Percentiles rank a stretch among this genome's conserved stretches.
Conservation (phyloP, 2,797 vertebrate species). For the Acestrorhynchus altus region DNA sequence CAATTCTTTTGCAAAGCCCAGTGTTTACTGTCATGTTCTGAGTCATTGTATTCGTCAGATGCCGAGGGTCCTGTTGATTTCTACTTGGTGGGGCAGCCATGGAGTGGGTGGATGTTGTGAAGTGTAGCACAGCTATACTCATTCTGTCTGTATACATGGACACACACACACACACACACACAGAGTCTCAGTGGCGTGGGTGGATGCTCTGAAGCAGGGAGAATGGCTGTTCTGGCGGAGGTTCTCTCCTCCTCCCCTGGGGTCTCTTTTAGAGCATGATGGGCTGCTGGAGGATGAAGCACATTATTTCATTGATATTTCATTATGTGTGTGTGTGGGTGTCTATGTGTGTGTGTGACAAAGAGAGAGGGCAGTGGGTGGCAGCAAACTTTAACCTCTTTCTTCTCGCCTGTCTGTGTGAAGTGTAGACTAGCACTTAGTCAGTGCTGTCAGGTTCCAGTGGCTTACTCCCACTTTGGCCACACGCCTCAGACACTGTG, state of each 20-base stretch:
- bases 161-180: constrained; percentile 17
- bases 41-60: constrained; percentile 32
- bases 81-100: constrained; percentile 21
- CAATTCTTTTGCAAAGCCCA: neutral
- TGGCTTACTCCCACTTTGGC: constrained; percentile 24
- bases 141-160: constrained; percentile 41
- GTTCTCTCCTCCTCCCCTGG: constrained; percentile 21
- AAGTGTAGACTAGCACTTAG: constrained; percentile 34
- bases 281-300: constrained; percentile 16
- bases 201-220: constrained; percentile 43
- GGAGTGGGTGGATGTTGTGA: constrained; percentile 49
- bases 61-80: constrained; percentile 28
- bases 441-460: constrained; percentile 12
- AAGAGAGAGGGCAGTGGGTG: constrained; percentile 23
- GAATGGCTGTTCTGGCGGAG: constrained; percentile 26
- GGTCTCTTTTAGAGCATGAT: constrained; percentile 44
- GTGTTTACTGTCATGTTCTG: neutral
- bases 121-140: constrained; percentile 44
- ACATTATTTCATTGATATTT: constrained; percentile 13
- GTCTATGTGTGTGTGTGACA: neutral
- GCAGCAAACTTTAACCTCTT: constrained; percentile 41
- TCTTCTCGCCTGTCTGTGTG: constrained; percentile 31
- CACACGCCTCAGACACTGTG: constrained; percentile 22
- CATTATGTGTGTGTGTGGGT: neutral
- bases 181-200: constrained; percentile 44